These are phyloP conservation scores for Hippocampus guttulatus DNA, from an alignment of 2,113 vertebrate genomes.

Conservation along the genomic window DNA sequence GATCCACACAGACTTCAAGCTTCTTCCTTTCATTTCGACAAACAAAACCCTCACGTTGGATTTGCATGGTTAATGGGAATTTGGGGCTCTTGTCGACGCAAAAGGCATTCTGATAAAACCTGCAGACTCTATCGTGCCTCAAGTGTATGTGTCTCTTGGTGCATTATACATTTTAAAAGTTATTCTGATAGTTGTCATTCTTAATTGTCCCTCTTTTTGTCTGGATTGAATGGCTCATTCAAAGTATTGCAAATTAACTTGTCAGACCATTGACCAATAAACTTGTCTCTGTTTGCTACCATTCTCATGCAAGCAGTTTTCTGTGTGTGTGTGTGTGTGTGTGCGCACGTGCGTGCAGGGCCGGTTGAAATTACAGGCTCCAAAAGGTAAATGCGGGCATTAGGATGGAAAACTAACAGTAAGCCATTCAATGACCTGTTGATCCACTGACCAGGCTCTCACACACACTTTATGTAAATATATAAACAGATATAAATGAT, in stretches of 20 bases:
- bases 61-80: conserved; percentile 92
- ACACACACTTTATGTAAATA: conserved; percentile 13
- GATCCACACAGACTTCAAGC: conserved; percentile 62
- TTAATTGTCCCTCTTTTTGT: not conserved
- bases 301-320: conserved; percentile 10
- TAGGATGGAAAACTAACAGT: conserved; percentile 85
- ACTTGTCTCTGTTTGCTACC: not conserved
- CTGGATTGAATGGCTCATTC: not conserved
- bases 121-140: not conserved
- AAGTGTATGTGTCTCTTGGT: not conserved
- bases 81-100: conserved; percentile 82
- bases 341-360: conserved; percentile 20
- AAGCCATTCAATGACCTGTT: conserved; percentile 84
- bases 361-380: conserved; percentile 78
- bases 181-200: not conserved
- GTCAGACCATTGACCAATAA: not conserved
- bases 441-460: conserved; percentile 81
- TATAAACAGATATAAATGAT: conserved; percentile 20
- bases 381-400: conserved; percentile 82
- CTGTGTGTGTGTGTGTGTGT: conserved; percentile 14
- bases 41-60: conserved; percentile 84
- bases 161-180: not conserved
- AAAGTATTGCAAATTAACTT: conserved; percentile 7
- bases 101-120: conserved; percentile 42
- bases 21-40: conserved; percentile 79